Percentiles rank a stretch among this genome's conserved stretches.
These are phyloP conservation scores for Pristionchus mayeri DNA, from an alignment of 2,888 invertebrate species.

Conservation along the genomic window DNA sequence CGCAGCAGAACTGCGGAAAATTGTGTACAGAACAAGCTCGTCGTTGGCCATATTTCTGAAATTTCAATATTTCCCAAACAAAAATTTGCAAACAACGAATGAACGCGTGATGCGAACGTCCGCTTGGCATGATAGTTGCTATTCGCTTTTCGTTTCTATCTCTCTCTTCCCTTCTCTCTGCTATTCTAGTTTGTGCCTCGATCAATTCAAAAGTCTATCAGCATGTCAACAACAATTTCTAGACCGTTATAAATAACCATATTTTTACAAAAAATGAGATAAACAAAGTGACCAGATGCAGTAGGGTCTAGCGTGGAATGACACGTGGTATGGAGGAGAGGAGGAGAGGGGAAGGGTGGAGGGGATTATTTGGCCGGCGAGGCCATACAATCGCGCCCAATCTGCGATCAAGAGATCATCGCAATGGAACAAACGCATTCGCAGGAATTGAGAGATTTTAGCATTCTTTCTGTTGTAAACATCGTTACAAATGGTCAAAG, in stretches of 20 bases:
- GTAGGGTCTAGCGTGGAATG: neutral
- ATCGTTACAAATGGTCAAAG: no score
- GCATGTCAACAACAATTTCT: neutral
- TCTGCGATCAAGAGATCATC: neutral
- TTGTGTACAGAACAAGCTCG: constrained; percentile 84
- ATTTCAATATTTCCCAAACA: neutral
- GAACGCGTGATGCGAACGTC: neutral
- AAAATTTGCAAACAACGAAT: neutral
- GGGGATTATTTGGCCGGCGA: neutral
- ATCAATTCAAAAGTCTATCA: neutral
- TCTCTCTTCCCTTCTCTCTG: neutral
- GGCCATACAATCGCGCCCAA: neutral
- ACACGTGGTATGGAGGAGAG: neutral
- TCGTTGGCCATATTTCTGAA: neutral
- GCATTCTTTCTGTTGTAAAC: no score
- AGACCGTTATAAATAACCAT: no score
- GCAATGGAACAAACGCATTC: neutral
- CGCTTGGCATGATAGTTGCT: neutral
- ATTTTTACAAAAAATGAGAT: neutral
- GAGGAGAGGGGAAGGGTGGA: neutral
- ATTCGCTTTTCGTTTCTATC: no score
- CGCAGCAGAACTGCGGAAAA: constrained; percentile 94
- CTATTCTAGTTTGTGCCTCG: neutral
- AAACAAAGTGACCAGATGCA: neutral
- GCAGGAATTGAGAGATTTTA: neutral